A percentile compares a stretch with the other conserved stretches of the same genome.
Evolutionary conservation across 2,888 invertebrate genomes (phyloP).

Genomic region (Disparrhopalites patrizii): DNA sequence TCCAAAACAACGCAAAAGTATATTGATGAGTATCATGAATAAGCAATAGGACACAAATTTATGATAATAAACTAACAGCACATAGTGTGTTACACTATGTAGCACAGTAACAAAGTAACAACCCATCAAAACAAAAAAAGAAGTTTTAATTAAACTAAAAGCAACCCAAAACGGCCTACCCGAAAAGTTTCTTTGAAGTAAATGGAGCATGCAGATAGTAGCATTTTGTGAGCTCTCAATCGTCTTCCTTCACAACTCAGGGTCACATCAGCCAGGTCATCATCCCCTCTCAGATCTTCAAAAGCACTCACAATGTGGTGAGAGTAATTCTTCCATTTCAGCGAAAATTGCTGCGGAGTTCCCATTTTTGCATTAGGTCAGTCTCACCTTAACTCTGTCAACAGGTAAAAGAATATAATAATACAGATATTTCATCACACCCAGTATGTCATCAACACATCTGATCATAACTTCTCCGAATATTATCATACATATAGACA

Average conservation of each 20-base stretch:
- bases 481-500: too few species aligned
- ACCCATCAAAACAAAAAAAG: too few species aligned
- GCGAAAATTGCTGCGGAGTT: constrained; percentile 68
- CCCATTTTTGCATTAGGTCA: too few species aligned
- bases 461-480: too few species aligned
- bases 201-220: constrained; percentile 76
- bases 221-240: constrained; percentile 78
- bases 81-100: neutral
- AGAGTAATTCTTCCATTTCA: constrained; percentile 83
- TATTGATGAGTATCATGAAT: neutral
- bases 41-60: too few species aligned
- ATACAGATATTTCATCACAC: too few species aligned
- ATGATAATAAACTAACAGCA: neutral
- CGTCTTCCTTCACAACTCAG: constrained; percentile 78
- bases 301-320: constrained; percentile 72
- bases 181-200: constrained; percentile 64
- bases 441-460: too few species aligned
- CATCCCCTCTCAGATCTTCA: constrained; percentile 61
- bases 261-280: constrained; percentile 74
- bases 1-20: constrained; percentile 51
- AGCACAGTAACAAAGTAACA: too few species aligned
- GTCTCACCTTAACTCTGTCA: too few species aligned
- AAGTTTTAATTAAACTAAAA: neutral
- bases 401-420: too few species aligned
- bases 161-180: constrained; percentile 48